Percentiles rank a stretch among this genome's conserved stretches.
Evolutionary conservation across 2,888 invertebrate species (phyloP).

Genomic region (Rutpela maculata): DNA sequence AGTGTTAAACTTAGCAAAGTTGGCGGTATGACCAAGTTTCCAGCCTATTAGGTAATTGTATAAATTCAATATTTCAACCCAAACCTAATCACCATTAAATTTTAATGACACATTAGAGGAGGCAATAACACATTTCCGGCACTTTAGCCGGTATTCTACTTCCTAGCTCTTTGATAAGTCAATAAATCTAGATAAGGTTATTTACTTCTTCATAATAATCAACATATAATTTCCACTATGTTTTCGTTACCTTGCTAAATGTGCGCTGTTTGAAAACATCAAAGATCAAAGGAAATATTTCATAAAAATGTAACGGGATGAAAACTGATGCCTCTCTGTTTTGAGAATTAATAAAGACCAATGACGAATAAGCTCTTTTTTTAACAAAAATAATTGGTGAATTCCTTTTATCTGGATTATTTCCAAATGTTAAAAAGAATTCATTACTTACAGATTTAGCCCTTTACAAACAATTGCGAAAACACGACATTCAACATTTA

Average conservation of each 20-base stretch:
- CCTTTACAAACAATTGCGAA: too few relatives aligned
- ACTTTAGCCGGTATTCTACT: not conserved
- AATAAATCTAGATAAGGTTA: not conserved
- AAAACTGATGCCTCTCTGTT: constrained; percentile 5
- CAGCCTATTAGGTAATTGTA: not conserved
- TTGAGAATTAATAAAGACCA: not conserved
- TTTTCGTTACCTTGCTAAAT: not conserved
- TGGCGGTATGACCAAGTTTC: not conserved
- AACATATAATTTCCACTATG: not conserved
- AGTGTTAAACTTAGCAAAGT: not conserved
- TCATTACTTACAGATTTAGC: too few relatives aligned
- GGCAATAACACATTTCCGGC: not conserved
- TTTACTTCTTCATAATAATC: not conserved
- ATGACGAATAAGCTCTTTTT: not conserved
- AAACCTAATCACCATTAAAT: not conserved
- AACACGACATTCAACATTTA: too few relatives aligned
- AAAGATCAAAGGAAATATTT: not conserved
- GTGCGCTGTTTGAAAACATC: not conserved
- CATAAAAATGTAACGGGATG: not conserved
- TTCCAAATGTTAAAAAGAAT: too few relatives aligned
- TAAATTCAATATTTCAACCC: not conserved
- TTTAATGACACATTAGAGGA: not conserved
- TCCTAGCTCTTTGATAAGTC: not conserved
- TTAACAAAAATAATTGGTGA: not conserved
- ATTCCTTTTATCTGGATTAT: too few relatives aligned